phyloP scores from a whole-genome alignment of 2,113 vertebrate species.

The Xiphorhynchus elegans region DNA sequence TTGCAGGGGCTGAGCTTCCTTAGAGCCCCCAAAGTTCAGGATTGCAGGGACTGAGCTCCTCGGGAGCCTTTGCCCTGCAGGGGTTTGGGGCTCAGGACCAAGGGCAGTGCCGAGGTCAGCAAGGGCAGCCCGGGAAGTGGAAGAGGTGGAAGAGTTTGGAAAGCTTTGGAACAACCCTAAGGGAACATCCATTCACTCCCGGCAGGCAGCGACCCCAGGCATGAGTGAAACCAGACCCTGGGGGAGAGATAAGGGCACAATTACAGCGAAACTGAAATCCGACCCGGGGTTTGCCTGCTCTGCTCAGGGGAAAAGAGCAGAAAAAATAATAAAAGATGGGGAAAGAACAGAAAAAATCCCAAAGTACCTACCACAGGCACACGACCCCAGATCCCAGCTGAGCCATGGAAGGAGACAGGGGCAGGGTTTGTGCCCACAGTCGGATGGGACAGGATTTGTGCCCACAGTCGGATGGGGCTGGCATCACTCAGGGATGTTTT shows the following conservation, averaged over 20 bases:
- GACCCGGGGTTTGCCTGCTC: neutral
- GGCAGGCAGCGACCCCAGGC: neutral
- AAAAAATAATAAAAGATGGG: neutral
- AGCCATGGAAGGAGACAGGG: neutral
- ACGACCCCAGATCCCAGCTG: neutral
- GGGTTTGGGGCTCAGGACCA: fast-evolving
- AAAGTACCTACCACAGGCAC: neutral
- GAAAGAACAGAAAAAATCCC: neutral
- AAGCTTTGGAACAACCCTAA: neutral
- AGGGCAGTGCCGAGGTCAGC: neutral
- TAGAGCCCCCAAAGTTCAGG: no score
- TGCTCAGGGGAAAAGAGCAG: neutral
- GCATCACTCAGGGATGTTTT: neutral
- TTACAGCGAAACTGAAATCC: slow-evolving; percentile 24
- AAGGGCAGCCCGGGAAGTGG: fast-evolving
- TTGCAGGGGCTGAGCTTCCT: neutral
- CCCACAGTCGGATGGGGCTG: neutral
- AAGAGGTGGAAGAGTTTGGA: neutral
- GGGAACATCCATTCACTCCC: neutral
- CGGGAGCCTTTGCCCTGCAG: neutral
- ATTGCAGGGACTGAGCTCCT: neutral
- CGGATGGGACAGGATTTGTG: no score
- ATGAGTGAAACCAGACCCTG: slow-evolving; percentile 57
- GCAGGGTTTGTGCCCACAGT: fast-evolving
- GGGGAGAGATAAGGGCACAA: slow-evolving; percentile 22